Evolutionary conservation across 2,113 vertebrate genomes (phyloP), one percentile per base, ranked within the genome.

Genomic region (Microtus pennsylvanicus): DNA sequence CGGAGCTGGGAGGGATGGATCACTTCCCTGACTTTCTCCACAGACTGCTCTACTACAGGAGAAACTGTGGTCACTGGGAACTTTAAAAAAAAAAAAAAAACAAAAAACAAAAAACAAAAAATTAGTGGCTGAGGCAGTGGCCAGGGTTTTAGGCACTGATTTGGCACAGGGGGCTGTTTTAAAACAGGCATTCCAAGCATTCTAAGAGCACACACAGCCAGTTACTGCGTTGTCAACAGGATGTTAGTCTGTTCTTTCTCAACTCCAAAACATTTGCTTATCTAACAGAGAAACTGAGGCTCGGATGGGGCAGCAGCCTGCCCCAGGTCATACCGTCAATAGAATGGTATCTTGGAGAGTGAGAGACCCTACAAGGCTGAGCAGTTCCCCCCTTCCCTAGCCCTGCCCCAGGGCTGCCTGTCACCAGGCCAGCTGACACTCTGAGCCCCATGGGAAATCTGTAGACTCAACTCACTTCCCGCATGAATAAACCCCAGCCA

Each of bases 371-470:
- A 58, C 42, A 65, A 77, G 42, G 17, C 67, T 94, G 45, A 55
- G 63, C 28, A n/a, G 24, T 0, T 1, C 6, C 33, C 75, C 17
- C 42, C 19, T 7, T 28, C 24, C 10, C 3, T 69, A 42, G 24
- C 16, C 50, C 50, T 38, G 33, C 75, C 80, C 2, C 0, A 33
- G 35, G 70, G 42, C 58, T 14, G 78, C 45, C 45, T 33, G 70
- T 87, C 96, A 86, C 26, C 63, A 74, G 83, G 61, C 78, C 47
- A 74, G 28, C 72, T 3, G 4, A 83, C 75, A 81, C 88, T 50
- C 35, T 45, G 17, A n/a, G 45, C 24, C 95, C 83, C 93, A 0
- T 3, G 91, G 94, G 94, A 91, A 96, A 97, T 95, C 94, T 94
- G 38, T 21, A 70, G 82, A 12, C 52, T 75, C 74, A 75, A 45